Base-by-base conservation (phyloP, 2,888 invertebrate genomes). In the Eupithecia centaureata region DNA sequence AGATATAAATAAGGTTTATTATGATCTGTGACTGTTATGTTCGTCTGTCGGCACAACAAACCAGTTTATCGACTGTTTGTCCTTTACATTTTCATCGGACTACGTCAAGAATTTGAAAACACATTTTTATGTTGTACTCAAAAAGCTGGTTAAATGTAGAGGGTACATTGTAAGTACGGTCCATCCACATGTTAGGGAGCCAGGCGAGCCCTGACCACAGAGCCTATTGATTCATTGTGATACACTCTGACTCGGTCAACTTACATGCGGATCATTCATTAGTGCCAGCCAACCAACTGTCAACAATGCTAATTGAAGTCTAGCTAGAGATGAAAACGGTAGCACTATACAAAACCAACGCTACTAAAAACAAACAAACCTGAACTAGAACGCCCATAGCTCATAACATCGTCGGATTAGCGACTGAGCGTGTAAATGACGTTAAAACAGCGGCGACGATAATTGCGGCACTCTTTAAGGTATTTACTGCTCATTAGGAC, bases 401-500 rank as follows among this genome's bases (percentile, higher is more conserved):
- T 28, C 54, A 56, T n/a, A 18, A 28, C n/a, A n/a, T 28, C 28
- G 30, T n/a, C 54, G 28, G n/a, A 56, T 56, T 28, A 56, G 28
- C 47, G 47, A 4, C 30, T 56, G 27, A 28, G n/a, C 42, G 47
- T 51, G 32, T 61, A 51, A 47, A 61, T 27, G n/a, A 59, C 13
- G 30, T 61, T 57, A n/a, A 57, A 57, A 59, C 52, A 42, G 13
- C 35, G 32, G 42, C 54, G 47, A 25, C 63, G n/a, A 28, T 47
- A 63, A 63, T 69, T 54, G 62, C 30, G 18, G 38, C 35, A 47
- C 57, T 64, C 47, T 65, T 64, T 57, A 30, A 60, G 56, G 56
- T 62, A 61, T 61, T 62, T 58, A 58, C 32, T 33, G 64, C 67
- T 71, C 70, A 67, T 71, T 71, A 67, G 60, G 54, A 54, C 62